Evolutionary conservation across 64 coral and sea anemone species (phyloP).

Genomic region (Pocillopora verrucosa): DNA sequence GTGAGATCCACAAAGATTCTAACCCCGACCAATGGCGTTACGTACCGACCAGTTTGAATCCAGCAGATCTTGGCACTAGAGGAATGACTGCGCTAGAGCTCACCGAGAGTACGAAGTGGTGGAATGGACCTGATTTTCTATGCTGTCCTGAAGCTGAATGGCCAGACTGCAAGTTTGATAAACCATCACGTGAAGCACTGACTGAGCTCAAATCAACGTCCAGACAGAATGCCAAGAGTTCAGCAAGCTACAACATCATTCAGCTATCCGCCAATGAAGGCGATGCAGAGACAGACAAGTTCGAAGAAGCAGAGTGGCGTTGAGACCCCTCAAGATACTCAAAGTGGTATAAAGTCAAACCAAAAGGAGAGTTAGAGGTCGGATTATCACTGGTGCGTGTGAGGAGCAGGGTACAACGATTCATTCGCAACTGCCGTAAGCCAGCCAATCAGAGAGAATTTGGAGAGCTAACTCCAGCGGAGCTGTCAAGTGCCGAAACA

Average conservation of each 20-base stretch:
- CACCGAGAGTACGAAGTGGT: neutral
- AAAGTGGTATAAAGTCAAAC: slow-evolving; percentile 51
- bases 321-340: slow-evolving; percentile 36
- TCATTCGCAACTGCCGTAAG: slow-evolving; percentile 35
- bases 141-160: slow-evolving; percentile 25
- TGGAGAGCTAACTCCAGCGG: slow-evolving; percentile 48
- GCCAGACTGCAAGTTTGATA: slow-evolving; percentile 56
- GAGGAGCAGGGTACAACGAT: slow-evolving; percentile 47
- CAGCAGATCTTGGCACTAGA: slow-evolving; percentile 45
- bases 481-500: slow-evolving; percentile 33
- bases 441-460: neutral
- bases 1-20: slow-evolving; percentile 68
- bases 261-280: neutral
- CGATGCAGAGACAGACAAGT: neutral
- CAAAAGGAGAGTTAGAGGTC: slow-evolving; percentile 26
- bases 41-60: slow-evolving; percentile 59
- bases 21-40: slow-evolving; percentile 65
- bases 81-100: slow-evolving; percentile 45
- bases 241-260: slow-evolving; percentile 11
- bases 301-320: neutral
- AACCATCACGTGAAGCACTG: neutral
- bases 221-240: neutral
- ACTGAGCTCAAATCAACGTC: neutral
- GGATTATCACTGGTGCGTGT: slow-evolving; percentile 53
- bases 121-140: slow-evolving; percentile 48